Evolutionary conservation across 2,113 vertebrate species (phyloP).

Genomic region (Myrmophylax atrothorax): DNA sequence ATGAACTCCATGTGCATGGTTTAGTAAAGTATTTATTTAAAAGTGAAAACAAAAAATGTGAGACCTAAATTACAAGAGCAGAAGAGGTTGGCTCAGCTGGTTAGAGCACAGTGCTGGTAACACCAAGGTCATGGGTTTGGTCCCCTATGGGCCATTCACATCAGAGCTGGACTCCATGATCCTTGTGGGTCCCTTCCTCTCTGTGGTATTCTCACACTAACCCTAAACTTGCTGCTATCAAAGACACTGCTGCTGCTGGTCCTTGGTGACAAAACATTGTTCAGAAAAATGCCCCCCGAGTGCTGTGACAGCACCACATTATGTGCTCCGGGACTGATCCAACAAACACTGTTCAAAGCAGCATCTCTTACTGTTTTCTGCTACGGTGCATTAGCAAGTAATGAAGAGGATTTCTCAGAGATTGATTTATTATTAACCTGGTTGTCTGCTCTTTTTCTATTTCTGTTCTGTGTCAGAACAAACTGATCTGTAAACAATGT

Average conservation of each 20-base stretch:
- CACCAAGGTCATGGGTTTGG: not conserved
- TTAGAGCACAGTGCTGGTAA: not conserved
- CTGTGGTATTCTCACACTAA: not conserved
- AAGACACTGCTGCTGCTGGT: not conserved
- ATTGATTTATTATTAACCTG: not conserved
- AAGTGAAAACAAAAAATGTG: not conserved
- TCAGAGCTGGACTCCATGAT: not conserved
- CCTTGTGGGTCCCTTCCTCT: not conserved
- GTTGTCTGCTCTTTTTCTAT: not conserved
- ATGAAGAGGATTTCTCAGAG: not conserved
- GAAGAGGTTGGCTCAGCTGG: not conserved
- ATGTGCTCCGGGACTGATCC: not conserved
- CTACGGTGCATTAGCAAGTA: not conserved
- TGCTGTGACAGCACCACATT: not conserved
- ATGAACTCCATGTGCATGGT: not conserved
- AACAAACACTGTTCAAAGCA: not conserved
- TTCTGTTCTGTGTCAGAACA: not conserved
- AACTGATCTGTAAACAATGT: not conserved
- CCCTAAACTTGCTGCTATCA: not conserved
- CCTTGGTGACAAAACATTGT: not conserved
- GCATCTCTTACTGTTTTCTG: not conserved
- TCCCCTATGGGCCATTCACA: not conserved
- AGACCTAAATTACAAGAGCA: not conserved
- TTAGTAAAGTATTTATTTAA: not conserved
- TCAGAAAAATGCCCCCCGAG: not conserved